Base-by-base conservation (phyloP, 2,888 invertebrate genomes). In the Parapristionchus giblindavisi region DNA sequence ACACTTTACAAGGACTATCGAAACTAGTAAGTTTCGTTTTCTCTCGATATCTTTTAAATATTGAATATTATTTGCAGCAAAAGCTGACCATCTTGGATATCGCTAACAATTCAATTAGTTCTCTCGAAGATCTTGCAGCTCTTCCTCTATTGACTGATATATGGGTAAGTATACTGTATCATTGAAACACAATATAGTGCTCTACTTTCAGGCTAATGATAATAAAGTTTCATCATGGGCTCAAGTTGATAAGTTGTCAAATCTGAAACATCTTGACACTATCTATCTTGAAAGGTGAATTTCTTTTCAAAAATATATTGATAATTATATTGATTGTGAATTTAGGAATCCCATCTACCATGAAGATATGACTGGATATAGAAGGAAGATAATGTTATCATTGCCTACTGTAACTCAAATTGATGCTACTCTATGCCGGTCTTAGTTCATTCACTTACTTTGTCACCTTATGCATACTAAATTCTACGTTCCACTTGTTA, bases 371-470 rank as follows among this genome's bases (percentile, higher is more conserved):
- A 68, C 48, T 56, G 74, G 58, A 40, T 75, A 75, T 48, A 65
- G 85, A 91, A 65, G 95, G 83, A 98, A 98, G 89, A 91, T 98
- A 58, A 96, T 94, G 89, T 90, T 97, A 75, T 91, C 92, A 1
- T 90, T 96, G 29, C 96, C 98, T 0, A 92, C 92, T 85, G 90
- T 99, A 38, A 91, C 92, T 77, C 97, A 99, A 89, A 94, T 99
- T 83, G 99, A 99, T 90, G 98, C 98, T 11, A 97, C 80, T 21
- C 68, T 76, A 29, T 82, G 68, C 36, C 34, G 68, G 24, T 32
- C 32, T 5, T 65, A 43, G 43, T 65, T 17, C 17, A 43, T 65
- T 43, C 61, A 40, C 11, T 40, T 29, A 24, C 29, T 34, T 32
- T 34, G 17, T 68, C 51, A n/a, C n/a, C n/a, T n/a, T n/a, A n/a